Conservation (phyloP, 2,888 invertebrate species). For the Ormyrus nitidulus region DNA sequence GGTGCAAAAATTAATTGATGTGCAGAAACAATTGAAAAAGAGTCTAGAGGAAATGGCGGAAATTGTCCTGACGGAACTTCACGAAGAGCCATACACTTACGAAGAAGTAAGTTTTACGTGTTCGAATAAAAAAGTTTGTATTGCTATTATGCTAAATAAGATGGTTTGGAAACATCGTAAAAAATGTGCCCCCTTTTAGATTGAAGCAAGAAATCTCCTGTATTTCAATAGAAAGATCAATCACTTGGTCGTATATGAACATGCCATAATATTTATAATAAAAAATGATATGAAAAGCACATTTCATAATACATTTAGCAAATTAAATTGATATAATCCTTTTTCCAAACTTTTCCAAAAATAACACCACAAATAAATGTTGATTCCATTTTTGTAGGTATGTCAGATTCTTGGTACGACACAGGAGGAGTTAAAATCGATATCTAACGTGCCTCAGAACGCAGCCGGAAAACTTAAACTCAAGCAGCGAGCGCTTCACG, state of each 20-base stretch:
- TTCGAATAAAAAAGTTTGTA: not conserved
- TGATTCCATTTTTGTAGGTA: slow-evolving; percentile 66
- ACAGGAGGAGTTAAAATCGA: slow-evolving; percentile 80
- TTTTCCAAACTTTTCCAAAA: too few species aligned
- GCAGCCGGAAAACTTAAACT: slow-evolving; percentile 84
- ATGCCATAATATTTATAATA: too few species aligned
- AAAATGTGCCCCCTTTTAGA: too few species aligned
- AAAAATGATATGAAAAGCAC: too few species aligned
- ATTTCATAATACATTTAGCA: too few species aligned
- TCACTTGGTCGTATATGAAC: too few species aligned
- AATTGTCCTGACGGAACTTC: slow-evolving; percentile 81
- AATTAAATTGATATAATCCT: too few species aligned
- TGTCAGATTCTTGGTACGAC: slow-evolving; percentile 78
- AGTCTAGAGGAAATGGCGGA: slow-evolving; percentile 83
- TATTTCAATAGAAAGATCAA: too few species aligned
- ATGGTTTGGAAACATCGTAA: too few species aligned
- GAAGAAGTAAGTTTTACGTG: slow-evolving; percentile 79
- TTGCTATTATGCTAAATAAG: too few species aligned
- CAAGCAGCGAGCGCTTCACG: slow-evolving; percentile 91
- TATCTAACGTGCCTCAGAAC: slow-evolving; percentile 80
- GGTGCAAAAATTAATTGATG: slow-evolving; percentile 82
- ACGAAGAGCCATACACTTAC: slow-evolving; percentile 82
- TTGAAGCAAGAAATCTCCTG: too few species aligned
- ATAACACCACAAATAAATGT: too few species aligned
- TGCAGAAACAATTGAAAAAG: slow-evolving; percentile 82